Base-by-base conservation (phyloP, 2,888 invertebrate species). In the Xestobium rufovillosum region DNA sequence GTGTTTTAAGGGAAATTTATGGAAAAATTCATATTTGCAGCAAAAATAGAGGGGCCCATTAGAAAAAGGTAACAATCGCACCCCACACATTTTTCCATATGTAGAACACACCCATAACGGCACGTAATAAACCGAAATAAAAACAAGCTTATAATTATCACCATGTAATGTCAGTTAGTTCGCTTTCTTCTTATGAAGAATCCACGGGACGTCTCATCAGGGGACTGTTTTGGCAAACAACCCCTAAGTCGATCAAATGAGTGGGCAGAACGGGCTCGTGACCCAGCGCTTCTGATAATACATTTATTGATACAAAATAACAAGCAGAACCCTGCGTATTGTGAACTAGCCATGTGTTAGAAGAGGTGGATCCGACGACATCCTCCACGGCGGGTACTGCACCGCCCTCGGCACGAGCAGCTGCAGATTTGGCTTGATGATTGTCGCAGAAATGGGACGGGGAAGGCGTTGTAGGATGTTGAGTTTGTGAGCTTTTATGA, bases 331-430 rank as follows among this genome's bases (percentile, higher is more conserved):
- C 29, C 32, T 36, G 42, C 27, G 36, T 40, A 43, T 50, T 52
- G 48, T 51, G 38, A 42, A 31, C 38, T 41, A 44, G 41, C 48
- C 51, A 50, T 52, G 49, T 51, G 53, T 49, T 47, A 45, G 42
- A 46, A 44, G 51, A 50, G 51, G 47, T 51, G 46, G 45, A 44
- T 16, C 11, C 17, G 39, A 31, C 41, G 41, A 37, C 49, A 40
- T 42, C 43, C 48, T 50, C 45, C 44, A 36, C 49, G 42, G 47
- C 42, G 49, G 49, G 40, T 36, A 41, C 40, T 31, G 47, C 36
- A 41, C 46, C 52, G 52, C 54, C 53, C 51, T 44, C 45, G 44
- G 40, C 54, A 51, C 51, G 52, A 51, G 52, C 49, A 45, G 47
- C 23, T 19, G 23, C 23, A 19, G n/a, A 6, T 19, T 19, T 19